phyloP scores from a whole-genome alignment of 37 sponge, comb jelly and placozoan species.

The Trichoplax adhaerens region DNA sequence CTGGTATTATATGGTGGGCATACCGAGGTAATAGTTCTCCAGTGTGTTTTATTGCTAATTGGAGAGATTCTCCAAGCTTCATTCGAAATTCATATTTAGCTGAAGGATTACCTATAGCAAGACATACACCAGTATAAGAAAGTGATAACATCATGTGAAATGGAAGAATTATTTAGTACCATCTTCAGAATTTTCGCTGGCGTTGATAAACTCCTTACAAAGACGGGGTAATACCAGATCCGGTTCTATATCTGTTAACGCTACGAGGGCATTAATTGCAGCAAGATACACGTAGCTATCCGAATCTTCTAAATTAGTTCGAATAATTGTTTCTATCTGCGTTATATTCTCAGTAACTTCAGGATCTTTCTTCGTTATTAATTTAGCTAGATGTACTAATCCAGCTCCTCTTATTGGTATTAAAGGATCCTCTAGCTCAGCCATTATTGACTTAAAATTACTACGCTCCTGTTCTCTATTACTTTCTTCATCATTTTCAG shows the following conservation, averaged over 20 bases:
- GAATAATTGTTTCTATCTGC: slow-evolving; percentile 25
- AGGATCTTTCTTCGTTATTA: slow-evolving; percentile 29
- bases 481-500: no score
- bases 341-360: slow-evolving; percentile 16
- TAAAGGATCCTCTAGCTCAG: slow-evolving; percentile 27
- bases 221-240: neutral
- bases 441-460: slow-evolving; percentile 16
- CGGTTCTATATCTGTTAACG: slow-evolving; percentile 13
- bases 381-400: slow-evolving; percentile 28
- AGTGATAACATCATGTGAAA: neutral
- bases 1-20: slow-evolving; percentile 27
- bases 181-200: neutral
- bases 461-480: neutral
- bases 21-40: slow-evolving; percentile 57
- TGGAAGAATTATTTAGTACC: neutral
- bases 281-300: slow-evolving; percentile 78
- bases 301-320: slow-evolving; percentile 23
- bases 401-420: slow-evolving; percentile 56
- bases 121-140: neutral
- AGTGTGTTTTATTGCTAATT: slow-evolving; percentile 23
- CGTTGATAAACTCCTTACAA: neutral
- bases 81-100: slow-evolving; percentile 7
- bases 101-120: slow-evolving; percentile 14
- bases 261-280: slow-evolving; percentile 67
- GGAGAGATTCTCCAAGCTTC: slow-evolving; percentile 68